These are phyloP conservation scores for Semaprochilodus insignis DNA, from an alignment of 2,797 vertebrate genomes.

Conservation along the genomic window DNA sequence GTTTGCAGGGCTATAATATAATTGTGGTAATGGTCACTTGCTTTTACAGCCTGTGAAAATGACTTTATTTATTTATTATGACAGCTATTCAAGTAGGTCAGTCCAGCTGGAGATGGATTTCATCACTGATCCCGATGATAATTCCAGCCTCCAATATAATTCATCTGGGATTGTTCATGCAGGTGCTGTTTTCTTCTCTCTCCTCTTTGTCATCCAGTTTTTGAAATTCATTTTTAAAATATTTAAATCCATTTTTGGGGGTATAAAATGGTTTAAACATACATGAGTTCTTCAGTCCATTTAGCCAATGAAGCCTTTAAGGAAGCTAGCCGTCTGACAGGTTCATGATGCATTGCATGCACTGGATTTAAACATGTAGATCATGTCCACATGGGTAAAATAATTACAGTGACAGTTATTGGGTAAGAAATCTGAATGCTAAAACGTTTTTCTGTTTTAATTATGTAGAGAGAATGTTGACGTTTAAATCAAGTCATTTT, in stretches of 20 bases:
- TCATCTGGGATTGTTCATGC: slow-evolving; percentile 28
- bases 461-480: no score
- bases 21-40: neutral
- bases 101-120: slow-evolving; percentile 62
- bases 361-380: no score
- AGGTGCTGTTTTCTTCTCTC: slow-evolving; percentile 50
- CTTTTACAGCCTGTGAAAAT: neutral
- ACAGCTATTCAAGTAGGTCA: neutral
- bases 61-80: slow-evolving; percentile 10
- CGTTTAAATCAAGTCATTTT: no score
- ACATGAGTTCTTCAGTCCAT: neutral
- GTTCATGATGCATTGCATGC: no score
- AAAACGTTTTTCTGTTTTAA: no score
- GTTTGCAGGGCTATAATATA: no score
- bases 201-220: neutral
- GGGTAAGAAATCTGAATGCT: neutral
- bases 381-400: neutral
- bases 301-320: no score
- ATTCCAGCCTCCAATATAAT: slow-evolving; percentile 51
- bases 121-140: slow-evolving; percentile 40
- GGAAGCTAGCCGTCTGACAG: no score
- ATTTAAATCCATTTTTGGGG: neutral
- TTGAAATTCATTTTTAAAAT: no score
- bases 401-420: neutral
- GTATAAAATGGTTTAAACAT: neutral